phyloP scores from a whole-genome alignment of 2,888 invertebrate genomes.

The Brenthis daphne region DNA sequence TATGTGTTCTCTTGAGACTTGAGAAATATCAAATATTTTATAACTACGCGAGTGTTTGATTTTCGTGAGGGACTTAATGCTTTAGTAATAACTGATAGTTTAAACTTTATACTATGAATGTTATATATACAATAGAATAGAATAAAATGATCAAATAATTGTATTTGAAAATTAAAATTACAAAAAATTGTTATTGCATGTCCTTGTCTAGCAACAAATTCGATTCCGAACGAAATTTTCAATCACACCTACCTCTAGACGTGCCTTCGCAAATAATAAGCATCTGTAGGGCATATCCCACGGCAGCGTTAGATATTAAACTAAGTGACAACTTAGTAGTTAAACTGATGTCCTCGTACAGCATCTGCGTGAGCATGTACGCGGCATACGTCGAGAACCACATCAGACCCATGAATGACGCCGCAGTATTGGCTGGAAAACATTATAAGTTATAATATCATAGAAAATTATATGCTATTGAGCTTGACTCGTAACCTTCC shows the following conservation, averaged over 20 bases:
- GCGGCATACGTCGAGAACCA: constrained; percentile 91
- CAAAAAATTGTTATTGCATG: no score
- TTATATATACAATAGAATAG: no score
- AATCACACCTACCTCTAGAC: constrained; percentile 80
- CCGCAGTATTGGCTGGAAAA: constrained; percentile 89
- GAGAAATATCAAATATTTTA: no score
- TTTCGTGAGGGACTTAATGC: no score
- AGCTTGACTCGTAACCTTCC: not conserved
- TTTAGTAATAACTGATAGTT: no score
- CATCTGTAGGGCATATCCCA: constrained; percentile 90
- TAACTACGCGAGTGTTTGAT: no score
- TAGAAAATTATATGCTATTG: constrained; percentile 6
- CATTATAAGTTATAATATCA: constrained; percentile 3
- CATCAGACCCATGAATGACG: constrained; percentile 88
- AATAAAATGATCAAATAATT: no score
- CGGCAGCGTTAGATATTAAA: constrained; percentile 89
- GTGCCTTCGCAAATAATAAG: constrained; percentile 89
- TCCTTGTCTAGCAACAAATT: no score
- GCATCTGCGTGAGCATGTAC: constrained; percentile 86
- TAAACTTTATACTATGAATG: no score
- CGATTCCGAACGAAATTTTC: not conserved
- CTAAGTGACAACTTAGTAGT: constrained; percentile 84
- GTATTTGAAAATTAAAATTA: no score
- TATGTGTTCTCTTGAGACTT: no score
- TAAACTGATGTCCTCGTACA: constrained; percentile 84